A percentile compares a stretch with the other conserved stretches of the same genome.
Conservation (phyloP, 2,888 invertebrate genomes). For the Xylophagus ater region DNA sequence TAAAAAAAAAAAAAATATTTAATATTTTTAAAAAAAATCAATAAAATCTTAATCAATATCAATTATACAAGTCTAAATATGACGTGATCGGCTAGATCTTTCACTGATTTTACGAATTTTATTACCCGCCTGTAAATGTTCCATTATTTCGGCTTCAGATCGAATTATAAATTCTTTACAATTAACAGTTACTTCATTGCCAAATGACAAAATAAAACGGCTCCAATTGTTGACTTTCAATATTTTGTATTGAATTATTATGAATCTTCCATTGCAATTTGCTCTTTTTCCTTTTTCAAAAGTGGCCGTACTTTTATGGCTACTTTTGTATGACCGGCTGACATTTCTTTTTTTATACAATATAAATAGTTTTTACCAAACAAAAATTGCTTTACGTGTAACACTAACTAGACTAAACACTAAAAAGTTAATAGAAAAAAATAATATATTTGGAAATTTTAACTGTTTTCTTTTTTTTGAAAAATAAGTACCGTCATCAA, state of each 20-base stretch:
- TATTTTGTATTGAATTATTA: constrained; percentile 47
- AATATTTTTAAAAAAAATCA: too few species aligned
- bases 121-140: constrained; percentile 50
- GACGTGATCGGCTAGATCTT: constrained; percentile 75
- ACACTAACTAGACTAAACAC: too few species aligned
- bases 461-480: too few species aligned
- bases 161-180: constrained; percentile 54
- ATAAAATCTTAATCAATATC: too few species aligned
- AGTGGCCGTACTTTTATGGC: constrained; percentile 63
- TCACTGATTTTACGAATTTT: constrained; percentile 61
- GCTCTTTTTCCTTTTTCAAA: constrained; percentile 51
- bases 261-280: constrained; percentile 52
- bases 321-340: constrained; percentile 56
- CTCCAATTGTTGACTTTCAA: constrained; percentile 45
- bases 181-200: constrained; percentile 50
- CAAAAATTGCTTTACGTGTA: too few species aligned
- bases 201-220: constrained; percentile 39
- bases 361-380: too few species aligned
- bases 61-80: constrained; percentile 82
- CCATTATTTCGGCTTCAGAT: constrained; percentile 49
- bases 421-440: too few species aligned
- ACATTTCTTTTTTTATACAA: constrained; percentile 10
- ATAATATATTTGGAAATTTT: too few species aligned
- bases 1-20: too few species aligned
- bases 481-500: too few species aligned